phyloP scores from a whole-genome alignment of 2,888 invertebrate genomes.

The Spodoptera littoralis region DNA sequence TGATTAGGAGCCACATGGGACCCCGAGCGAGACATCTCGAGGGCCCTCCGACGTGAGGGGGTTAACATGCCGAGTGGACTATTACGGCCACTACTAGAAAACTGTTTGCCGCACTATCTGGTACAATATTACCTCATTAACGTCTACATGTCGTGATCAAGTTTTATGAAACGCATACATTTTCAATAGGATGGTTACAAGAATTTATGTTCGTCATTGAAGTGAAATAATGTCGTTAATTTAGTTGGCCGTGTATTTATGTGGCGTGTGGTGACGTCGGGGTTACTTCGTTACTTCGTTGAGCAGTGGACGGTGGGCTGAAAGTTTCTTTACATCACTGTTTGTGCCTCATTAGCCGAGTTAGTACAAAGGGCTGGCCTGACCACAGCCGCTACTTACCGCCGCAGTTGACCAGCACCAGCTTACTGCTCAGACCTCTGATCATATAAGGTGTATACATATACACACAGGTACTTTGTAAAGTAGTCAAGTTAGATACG shows the following conservation, averaged over 20 bases:
- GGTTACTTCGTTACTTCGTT: background rate
- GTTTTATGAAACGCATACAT: conserved; percentile 18
- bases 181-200: conserved; percentile 18
- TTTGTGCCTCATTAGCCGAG: conserved; percentile 40
- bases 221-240: too few species aligned
- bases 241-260: too few species aligned
- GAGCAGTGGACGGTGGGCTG: background rate
- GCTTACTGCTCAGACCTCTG: conserved; percentile 6
- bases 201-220: background rate
- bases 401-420: conserved; percentile 4
- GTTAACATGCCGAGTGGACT: conserved; percentile 10
- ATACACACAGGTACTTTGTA: too few species aligned
- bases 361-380: conserved; percentile 18
- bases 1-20: conserved; percentile 33
- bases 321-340: conserved; percentile 7
- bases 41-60: conserved; percentile 15
- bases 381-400: too few species aligned
- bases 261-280: background rate
- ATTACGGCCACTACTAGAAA: background rate
- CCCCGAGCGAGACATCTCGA: conserved; percentile 12
- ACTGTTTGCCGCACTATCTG: conserved; percentile 9
- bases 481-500: too few species aligned
- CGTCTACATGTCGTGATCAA: conserved; percentile 13
- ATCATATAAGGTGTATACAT: background rate
- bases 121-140: background rate